Evolutionary conservation across 2,888 invertebrate species (phyloP), one percentile per base, ranked within the genome.

Genomic region (Pollenia angustigena): DNA sequence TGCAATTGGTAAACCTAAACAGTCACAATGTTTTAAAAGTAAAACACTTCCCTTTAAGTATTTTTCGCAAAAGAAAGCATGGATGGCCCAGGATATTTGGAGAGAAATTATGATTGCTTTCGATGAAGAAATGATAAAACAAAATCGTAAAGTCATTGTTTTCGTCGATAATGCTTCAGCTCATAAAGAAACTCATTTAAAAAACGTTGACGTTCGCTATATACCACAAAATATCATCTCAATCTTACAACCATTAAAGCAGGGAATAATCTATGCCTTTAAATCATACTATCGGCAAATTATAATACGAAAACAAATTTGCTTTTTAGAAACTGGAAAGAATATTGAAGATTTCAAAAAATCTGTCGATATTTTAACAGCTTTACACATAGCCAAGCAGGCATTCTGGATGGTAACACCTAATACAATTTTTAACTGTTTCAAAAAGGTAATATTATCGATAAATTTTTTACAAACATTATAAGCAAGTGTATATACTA

Each of bases 1-100:
- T 72, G 62, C 56, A n/a, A 64, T 81, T 42, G 69, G 54, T 32
- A 79, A 69, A 32, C 50, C 50, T 9, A 68, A 66, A 76, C 8
- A 44, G 3, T 44, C 62, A 16, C 18, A 11, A 4, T 62, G 62
- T 11, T 62, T 62, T 8, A 64, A 64, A 46, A 64, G 68, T 56
- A 78, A 42, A 68, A 18, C 16, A 66, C 8, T 78, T 12, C 66
- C 78, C 1, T 14, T 68, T 6, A 66, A 78, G 18, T 78, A 68
- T 44, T 78, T 78, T 68, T 79, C 68, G 1, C 69, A 79, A 52
- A 32, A 68, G 9, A 69, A 79, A 52, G 14, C 66, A 12, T 66
- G 56, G 66, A 78, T 78, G 56, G 69, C 79, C 12, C 79, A 79
- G 60, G 79, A 79, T 48, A 69, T 68, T 69, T 79, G 69, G 56